Evolutionary conservation across 2,888 invertebrate species (phyloP).

Genomic region (Drosophila hamatofila): DNA sequence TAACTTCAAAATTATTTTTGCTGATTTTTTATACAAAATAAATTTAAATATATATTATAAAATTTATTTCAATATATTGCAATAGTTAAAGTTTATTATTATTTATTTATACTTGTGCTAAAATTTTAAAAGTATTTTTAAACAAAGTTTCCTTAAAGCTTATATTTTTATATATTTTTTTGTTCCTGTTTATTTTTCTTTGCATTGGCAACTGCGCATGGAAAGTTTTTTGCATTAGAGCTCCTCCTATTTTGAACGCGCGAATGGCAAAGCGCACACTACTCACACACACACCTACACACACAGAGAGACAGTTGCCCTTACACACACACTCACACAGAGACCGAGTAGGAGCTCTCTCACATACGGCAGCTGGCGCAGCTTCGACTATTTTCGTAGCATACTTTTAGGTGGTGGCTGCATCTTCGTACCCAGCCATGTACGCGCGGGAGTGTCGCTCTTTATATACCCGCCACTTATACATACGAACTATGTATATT

Average conservation of each 20-base stretch:
- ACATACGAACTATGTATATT: slow-evolving; percentile 42
- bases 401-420: slow-evolving; percentile 80
- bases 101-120: neutral
- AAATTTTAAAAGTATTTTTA: neutral
- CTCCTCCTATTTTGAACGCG: slow-evolving; percentile 83
- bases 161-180: slow-evolving; percentile 19
- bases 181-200: slow-evolving; percentile 15
- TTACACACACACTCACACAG: slow-evolving; percentile 16
- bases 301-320: slow-evolving; percentile 23
- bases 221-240: slow-evolving; percentile 72
- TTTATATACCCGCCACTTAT: slow-evolving; percentile 35
- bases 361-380: slow-evolving; percentile 66
- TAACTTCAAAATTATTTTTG: slow-evolving; percentile 1
- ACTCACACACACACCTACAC: slow-evolving; percentile 44
- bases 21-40: neutral
- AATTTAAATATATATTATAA: neutral
- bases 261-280: slow-evolving; percentile 79
- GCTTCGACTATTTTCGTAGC: slow-evolving; percentile 78
- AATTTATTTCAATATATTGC: neutral
- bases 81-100: neutral
- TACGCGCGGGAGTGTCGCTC: slow-evolving; percentile 30
- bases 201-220: slow-evolving; percentile 69
- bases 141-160: slow-evolving; percentile 6
- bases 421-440: slow-evolving; percentile 61
- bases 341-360: slow-evolving; percentile 60